Conservation (phyloP, 2,113 vertebrate genomes). For the Cacatua alba region DNA sequence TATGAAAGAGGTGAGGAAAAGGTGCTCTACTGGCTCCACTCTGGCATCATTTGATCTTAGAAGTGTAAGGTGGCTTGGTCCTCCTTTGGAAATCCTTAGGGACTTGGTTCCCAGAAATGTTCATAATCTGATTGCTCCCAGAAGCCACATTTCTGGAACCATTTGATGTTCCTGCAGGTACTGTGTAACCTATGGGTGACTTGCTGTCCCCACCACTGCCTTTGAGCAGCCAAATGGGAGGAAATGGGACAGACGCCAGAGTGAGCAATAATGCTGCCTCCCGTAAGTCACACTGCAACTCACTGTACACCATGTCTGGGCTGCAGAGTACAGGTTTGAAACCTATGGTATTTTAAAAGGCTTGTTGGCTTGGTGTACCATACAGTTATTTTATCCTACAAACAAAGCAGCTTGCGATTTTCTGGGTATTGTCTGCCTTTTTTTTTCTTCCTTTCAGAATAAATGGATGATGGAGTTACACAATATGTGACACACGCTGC, state of each 20-base stretch:
- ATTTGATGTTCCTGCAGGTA: background rate
- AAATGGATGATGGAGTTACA: conserved; percentile 30
- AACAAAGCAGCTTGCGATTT: background rate
- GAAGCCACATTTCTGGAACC: background rate
- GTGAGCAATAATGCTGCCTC: background rate
- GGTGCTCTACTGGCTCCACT: background rate
- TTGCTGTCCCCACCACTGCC: background rate
- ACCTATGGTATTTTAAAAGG: background rate
- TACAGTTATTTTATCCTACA: background rate
- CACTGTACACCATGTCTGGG: accelerated
- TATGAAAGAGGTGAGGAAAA: background rate
- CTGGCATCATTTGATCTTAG: background rate
- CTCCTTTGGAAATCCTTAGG: background rate
- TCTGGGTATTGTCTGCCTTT: background rate
- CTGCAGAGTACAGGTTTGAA: background rate
- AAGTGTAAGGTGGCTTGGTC: background rate
- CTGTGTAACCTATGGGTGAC: no score
- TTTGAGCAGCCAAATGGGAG: background rate
- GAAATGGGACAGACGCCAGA: accelerated
- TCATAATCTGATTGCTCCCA: background rate
- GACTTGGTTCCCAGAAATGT: background rate
- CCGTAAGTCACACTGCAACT: background rate
- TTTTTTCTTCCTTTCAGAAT: background rate
- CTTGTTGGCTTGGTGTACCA: background rate
- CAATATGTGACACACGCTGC: conserved; percentile 1